phyloP scores from a whole-genome alignment of 2,888 invertebrate genomes.

The Ophion obscuratus region DNA sequence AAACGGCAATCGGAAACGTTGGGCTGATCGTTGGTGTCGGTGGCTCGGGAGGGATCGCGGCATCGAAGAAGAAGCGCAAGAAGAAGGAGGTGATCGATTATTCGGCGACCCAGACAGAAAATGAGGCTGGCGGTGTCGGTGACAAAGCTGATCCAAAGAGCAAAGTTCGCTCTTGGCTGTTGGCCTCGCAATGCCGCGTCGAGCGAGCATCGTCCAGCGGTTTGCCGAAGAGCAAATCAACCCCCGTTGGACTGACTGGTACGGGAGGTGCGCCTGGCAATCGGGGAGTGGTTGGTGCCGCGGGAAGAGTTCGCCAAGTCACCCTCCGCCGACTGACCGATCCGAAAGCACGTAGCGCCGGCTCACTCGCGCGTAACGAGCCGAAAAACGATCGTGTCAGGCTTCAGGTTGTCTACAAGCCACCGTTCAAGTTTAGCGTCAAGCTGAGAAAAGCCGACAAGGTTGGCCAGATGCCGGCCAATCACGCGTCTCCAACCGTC shows the following conservation, averaged over 20 bases:
- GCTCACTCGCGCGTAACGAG: conserved; percentile 88
- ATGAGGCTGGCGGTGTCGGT: conserved; percentile 84
- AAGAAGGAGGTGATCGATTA: conserved; percentile 93
- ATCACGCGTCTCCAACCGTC: conserved; percentile 76
- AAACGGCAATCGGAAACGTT: conserved; percentile 14
- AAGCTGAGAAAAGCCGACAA: conserved; percentile 91
- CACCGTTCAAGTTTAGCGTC: conserved; percentile 94
- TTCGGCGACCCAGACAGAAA: conserved; percentile 88
- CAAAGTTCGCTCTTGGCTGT: conserved; percentile 94
- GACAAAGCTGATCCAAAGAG: conserved; percentile 87
- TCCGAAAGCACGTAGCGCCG: conserved; percentile 89
- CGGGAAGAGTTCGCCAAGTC: conserved; percentile 83
- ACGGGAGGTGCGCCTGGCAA: conserved; percentile 59
- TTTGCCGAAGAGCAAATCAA: conserved; percentile 93
- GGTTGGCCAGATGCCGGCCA: conserved; percentile 85
- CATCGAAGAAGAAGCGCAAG: conserved; percentile 86
- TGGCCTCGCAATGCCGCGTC: conserved; percentile 86
- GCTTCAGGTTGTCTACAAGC: conserved; percentile 94
- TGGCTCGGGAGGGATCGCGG: conserved; percentile 71
- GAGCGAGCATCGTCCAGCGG: conserved; percentile 79
- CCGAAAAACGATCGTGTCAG: conserved; percentile 86
- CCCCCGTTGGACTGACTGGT: conserved; percentile 89
- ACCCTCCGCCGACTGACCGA: conserved; percentile 74
- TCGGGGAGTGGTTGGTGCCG: conserved; percentile 86
- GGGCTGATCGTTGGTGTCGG: conserved; percentile 21